Percentiles rank a stretch among this genome's conserved stretches.
phyloP scores from a whole-genome alignment of 2,797 vertebrate genomes.

The Australoheros facetus region DNA sequence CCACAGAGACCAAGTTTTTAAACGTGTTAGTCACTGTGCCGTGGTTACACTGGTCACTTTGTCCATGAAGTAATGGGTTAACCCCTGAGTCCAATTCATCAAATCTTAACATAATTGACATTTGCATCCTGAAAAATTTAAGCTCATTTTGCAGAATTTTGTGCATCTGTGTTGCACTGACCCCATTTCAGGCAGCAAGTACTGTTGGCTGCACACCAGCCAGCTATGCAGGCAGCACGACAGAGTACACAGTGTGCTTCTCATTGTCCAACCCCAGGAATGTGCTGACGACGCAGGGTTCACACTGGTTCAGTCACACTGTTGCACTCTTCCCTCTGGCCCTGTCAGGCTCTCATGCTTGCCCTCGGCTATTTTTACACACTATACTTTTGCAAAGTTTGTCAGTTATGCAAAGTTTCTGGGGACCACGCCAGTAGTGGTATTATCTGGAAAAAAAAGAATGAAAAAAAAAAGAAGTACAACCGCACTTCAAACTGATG shows the following conservation, averaged over 20 bases:
- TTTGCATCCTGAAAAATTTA: neutral
- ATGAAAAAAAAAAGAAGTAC: constrained; percentile 14
- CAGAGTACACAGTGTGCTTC: constrained; percentile 78
- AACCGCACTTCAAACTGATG: constrained; percentile 30
- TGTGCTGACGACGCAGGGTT: constrained; percentile 79
- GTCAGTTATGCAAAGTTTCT: constrained; percentile 65
- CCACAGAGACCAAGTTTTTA: constrained; percentile 3
- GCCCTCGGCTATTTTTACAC: constrained; percentile 61
- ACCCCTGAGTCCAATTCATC: neutral
- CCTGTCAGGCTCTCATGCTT: constrained; percentile 50
- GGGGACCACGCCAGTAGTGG: constrained; percentile 7
- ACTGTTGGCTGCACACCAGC: constrained; percentile 48
- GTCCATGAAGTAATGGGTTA: neutral
- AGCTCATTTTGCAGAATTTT: constrained; percentile 18
- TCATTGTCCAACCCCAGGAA: constrained; percentile 79
- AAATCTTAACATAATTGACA: neutral
- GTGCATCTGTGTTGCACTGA: constrained; percentile 30
- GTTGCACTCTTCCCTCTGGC: constrained; percentile 60
- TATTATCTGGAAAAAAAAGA: neutral
- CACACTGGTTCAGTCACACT: constrained; percentile 74
- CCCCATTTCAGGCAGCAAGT: constrained; percentile 43
- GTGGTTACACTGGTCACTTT: neutral
- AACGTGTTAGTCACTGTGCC: neutral
- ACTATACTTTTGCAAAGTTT: constrained; percentile 54
- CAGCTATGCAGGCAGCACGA: constrained; percentile 67